phyloP scores from a whole-genome alignment of 2,797 vertebrate species.

The Eupleurogrammus muticus region DNA sequence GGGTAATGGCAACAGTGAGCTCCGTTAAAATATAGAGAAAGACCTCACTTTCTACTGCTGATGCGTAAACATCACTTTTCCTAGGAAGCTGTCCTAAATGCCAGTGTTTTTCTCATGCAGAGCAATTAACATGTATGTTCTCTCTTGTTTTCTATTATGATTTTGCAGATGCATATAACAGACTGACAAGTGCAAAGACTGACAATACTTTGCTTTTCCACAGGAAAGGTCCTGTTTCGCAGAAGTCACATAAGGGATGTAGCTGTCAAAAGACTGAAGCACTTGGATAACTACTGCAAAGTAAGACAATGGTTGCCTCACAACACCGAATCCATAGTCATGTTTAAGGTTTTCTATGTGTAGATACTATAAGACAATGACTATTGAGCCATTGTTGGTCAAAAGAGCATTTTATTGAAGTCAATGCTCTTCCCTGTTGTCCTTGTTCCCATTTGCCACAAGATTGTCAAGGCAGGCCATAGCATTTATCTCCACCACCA shows the following conservation, averaged over 20 bases:
- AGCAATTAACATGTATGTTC: background rate
- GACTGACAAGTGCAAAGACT: background rate
- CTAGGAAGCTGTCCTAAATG: background rate
- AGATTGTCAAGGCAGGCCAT: slow-evolving; percentile 42
- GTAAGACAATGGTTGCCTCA: slow-evolving; percentile 78
- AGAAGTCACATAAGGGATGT: slow-evolving; percentile 95
- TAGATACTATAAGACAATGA: background rate
- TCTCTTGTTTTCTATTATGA: background rate
- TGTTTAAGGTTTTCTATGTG: background rate
- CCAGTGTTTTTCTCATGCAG: background rate
- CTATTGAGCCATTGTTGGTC: background rate
- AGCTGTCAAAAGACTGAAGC: slow-evolving; percentile 92
- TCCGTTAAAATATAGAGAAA: background rate
- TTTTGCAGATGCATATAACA: background rate
- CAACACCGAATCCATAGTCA: background rate
- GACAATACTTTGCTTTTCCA: slow-evolving; percentile 22
- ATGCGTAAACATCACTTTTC: background rate
- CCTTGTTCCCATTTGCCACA: slow-evolving; percentile 29
- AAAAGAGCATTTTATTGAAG: background rate
- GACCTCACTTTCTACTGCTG: background rate
- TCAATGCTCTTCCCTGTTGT: slow-evolving; percentile 9
- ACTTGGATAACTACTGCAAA: slow-evolving; percentile 96
- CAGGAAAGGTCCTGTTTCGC: slow-evolving; percentile 96
- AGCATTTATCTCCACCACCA: slow-evolving; percentile 68
- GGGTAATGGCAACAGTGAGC: background rate